Conservation (phyloP, 2,113 vertebrate species). For the Protobothrops flavoviridis region DNA sequence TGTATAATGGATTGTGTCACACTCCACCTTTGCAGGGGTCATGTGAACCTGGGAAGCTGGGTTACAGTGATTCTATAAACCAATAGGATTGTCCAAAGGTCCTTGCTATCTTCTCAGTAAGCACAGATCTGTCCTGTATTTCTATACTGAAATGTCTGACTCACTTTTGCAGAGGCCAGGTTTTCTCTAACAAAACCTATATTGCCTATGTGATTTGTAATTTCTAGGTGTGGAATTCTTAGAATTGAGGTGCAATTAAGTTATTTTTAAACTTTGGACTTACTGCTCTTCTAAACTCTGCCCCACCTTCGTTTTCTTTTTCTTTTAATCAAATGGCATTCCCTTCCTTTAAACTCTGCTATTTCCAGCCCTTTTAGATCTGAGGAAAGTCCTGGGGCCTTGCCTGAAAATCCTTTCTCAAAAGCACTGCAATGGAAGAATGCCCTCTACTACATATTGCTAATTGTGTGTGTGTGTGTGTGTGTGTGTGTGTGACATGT, state of each 20-base stretch:
- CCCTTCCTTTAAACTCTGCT: neutral
- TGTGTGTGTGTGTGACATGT: too few species aligned
- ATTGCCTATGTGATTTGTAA: neutral
- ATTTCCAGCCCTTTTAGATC: neutral
- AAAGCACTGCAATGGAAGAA: neutral
- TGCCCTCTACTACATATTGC: neutral
- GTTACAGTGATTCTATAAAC: neutral
- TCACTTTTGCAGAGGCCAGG: neutral
- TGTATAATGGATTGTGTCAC: neutral
- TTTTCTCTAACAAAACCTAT: neutral
- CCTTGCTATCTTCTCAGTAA: neutral
- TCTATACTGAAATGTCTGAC: neutral
- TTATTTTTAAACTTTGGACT: neutral
- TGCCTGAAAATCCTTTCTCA: neutral
- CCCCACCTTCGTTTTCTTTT: neutral
- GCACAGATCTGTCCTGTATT: neutral
- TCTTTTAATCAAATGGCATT: neutral
- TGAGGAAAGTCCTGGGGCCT: neutral
- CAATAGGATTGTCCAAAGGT: neutral
- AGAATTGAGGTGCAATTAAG: neutral
- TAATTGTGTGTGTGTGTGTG: neutral
- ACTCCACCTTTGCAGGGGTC: neutral
- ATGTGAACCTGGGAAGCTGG: neutral
- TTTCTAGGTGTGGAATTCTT: neutral
- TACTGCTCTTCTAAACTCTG: neutral